Percentiles rank a stretch among this genome's conserved stretches.
phyloP scores from a whole-genome alignment of 2,797 vertebrate genomes.

The Harpagifer antarcticus region DNA sequence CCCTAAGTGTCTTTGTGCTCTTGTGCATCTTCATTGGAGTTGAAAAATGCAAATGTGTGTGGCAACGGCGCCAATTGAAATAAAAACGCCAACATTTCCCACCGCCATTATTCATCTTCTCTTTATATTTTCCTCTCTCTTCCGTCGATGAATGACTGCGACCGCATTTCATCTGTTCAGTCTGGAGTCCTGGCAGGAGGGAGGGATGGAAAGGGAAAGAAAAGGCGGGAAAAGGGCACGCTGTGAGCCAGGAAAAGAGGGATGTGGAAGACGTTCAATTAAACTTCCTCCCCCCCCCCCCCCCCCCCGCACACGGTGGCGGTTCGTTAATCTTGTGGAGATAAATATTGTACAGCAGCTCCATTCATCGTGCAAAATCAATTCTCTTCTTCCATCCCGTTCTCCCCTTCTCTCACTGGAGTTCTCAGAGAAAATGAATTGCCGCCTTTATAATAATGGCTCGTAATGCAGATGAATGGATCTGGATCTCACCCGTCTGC shows the following conservation, averaged over 20 bases:
- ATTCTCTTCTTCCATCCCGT: conserved; percentile 62
- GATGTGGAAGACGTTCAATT: conserved; percentile 76
- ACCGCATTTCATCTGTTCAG: conserved; percentile 44
- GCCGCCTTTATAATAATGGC: conserved; percentile 78
- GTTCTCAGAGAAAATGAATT: conserved; percentile 68
- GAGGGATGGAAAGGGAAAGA: conserved; percentile 25
- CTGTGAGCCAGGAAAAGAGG: conserved; percentile 47
- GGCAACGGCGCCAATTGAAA: conserved; percentile 34
- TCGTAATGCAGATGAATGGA: conserved; percentile 81
- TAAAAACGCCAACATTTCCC: conserved; percentile 44
- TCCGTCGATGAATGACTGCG: conserved; percentile 40
- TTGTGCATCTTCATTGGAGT: conserved; percentile 50
- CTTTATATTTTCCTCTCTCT: conserved; percentile 37
- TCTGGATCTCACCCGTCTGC: conserved; percentile 61
- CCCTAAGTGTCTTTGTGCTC: conserved; percentile 2
- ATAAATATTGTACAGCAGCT: conserved; percentile 79
- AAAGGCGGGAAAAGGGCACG: conserved; percentile 39
- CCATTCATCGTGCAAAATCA: conserved; percentile 78
- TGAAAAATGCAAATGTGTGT: conserved; percentile 60
- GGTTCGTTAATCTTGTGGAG: conserved; percentile 72
- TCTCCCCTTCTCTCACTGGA: conserved; percentile 46
- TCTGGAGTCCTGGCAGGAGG: conserved; percentile 29
- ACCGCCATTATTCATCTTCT: conserved; percentile 41
- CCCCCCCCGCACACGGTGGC: conserved; percentile 23
- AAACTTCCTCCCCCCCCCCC: conserved; percentile 46